Conservation (phyloP, 2,113 vertebrate genomes). For the Merops nubicus region DNA sequence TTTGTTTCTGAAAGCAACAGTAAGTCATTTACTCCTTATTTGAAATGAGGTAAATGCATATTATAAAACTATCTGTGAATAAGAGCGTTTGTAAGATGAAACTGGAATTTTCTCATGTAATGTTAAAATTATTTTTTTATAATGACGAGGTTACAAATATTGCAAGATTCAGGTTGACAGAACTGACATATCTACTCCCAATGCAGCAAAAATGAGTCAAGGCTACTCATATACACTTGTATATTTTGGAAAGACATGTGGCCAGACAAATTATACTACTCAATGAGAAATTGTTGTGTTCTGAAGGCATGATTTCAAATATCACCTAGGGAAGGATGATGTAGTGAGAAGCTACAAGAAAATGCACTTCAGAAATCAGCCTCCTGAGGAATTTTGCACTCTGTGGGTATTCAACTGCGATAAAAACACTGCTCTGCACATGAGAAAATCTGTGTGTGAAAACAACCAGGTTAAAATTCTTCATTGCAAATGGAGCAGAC, state of each 20-base stretch:
- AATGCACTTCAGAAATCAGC: not conserved
- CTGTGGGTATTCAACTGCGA: not conserved
- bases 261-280: not conserved
- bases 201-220: not conserved
- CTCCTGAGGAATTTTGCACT: slow-evolving; percentile 19
- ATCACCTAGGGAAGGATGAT: not conserved
- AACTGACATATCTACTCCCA: not conserved
- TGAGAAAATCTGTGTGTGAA: not conserved
- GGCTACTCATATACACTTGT: not conserved
- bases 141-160: not conserved
- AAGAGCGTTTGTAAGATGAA: not conserved
- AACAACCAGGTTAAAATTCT: not conserved
- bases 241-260: not conserved
- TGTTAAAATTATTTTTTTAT: not conserved
- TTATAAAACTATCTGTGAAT: not conserved
- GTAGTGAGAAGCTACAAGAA: not conserved
- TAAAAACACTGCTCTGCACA: not conserved
- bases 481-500: not conserved
- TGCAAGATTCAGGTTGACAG: not conserved
- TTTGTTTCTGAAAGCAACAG: not conserved
- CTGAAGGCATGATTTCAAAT: slow-evolving; percentile 1
- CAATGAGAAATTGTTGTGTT: not conserved
- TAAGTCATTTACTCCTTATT: not conserved
- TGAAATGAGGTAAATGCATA: not conserved
- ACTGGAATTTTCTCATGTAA: not conserved